Evolutionary conservation across 2,113 vertebrate genomes (phyloP).

Genomic region (Pogonocichla stellata): DNA sequence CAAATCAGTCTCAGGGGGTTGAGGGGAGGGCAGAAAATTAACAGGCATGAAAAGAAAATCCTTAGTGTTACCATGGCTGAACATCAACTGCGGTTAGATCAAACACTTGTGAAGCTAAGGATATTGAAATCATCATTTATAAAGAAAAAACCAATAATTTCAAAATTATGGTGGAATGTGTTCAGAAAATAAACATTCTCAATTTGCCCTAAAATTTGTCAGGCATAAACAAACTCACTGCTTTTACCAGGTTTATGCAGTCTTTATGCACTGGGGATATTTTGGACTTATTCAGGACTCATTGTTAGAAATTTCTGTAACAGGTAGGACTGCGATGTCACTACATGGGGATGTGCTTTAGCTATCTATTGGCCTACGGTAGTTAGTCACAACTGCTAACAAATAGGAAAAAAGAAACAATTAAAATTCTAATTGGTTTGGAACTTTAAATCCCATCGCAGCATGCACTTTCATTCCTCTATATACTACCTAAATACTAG

Average conservation of each 20-base stretch:
- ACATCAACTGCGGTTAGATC: slow-evolving; percentile 50
- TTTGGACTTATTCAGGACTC: background rate
- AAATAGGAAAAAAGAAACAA: slow-evolving; percentile 44
- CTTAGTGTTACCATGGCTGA: slow-evolving; percentile 28
- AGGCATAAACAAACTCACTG: slow-evolving; percentile 17
- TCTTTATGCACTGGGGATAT: background rate
- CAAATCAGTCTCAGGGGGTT: slow-evolving; percentile 6
- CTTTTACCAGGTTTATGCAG: background rate
- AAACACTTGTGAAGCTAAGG: slow-evolving; percentile 39
- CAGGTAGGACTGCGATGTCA: background rate
- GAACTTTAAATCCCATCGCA: slow-evolving; percentile 56
- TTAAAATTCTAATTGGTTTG: slow-evolving; percentile 59
- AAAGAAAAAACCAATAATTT: slow-evolving; percentile 27
- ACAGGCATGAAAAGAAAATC: slow-evolving; percentile 22
- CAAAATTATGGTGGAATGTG: background rate
- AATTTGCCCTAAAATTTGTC: slow-evolving; percentile 17
- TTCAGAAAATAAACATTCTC: slow-evolving; percentile 47
- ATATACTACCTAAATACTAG: background rate
- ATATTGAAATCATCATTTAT: slow-evolving; percentile 21
- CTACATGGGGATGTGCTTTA: background rate
- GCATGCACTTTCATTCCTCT: slow-evolving; percentile 10
- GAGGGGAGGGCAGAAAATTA: background rate
- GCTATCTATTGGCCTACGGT: background rate
- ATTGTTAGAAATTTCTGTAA: background rate
- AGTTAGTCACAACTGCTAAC: slow-evolving; percentile 36